A percentile compares a stretch with the other conserved stretches of the same genome.
phyloP scores from a whole-genome alignment of 2,113 vertebrate genomes.

The Leptodactylus fuscus region DNA sequence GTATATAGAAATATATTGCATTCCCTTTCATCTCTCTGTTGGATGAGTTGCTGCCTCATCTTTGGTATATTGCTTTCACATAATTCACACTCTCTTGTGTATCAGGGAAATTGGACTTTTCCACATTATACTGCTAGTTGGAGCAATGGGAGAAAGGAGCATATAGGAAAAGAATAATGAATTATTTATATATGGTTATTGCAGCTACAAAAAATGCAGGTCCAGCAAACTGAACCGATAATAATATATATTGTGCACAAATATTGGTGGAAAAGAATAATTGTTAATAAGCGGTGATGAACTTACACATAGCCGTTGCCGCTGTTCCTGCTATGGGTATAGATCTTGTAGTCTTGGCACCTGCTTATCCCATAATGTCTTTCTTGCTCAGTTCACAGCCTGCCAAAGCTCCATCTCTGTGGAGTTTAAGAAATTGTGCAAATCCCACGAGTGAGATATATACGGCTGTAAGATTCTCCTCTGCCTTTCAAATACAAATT shows the following conservation, averaged over 20 bases:
- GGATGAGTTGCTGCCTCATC: not conserved
- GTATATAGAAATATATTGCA: not conserved
- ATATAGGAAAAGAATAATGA: not conserved
- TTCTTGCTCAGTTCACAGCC: not conserved
- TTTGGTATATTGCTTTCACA: not conserved
- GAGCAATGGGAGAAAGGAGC: not conserved
- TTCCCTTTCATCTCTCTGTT: not conserved
- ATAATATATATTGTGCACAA: not conserved
- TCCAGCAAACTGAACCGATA: not conserved
- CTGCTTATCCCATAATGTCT: not conserved
- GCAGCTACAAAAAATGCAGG: not conserved
- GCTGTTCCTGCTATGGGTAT: not conserved
- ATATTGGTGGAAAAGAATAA: not conserved
- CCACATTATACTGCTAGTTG: not conserved
- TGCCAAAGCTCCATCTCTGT: not conserved
- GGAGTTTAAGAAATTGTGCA: not conserved
- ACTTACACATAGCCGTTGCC: too few species aligned
- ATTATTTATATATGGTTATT: not conserved
- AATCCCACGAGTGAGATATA: not conserved
- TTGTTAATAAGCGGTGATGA: not conserved
- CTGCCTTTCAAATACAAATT: not conserved
- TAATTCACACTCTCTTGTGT: not conserved
- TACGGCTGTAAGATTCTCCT: not conserved
- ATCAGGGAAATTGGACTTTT: conserved; percentile 1
- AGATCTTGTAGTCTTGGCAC: not conserved